phyloP scores from a whole-genome alignment of 2,888 invertebrate genomes.

The Heterodera filipjevi region DNA sequence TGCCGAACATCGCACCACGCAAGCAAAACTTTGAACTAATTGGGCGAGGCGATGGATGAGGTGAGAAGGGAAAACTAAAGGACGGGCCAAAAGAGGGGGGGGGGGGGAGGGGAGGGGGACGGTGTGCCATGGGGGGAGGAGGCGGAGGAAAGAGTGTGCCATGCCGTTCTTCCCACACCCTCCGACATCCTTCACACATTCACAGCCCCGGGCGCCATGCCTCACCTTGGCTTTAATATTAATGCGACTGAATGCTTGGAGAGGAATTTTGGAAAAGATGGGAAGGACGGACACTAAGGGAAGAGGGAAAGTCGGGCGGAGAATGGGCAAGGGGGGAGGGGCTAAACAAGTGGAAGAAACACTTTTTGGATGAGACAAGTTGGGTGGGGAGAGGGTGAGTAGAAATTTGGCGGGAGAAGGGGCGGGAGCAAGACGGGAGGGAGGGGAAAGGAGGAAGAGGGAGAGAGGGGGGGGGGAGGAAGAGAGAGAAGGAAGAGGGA shows the following conservation, averaged over 20 bases:
- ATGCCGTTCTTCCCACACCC: slow-evolving; percentile 8
- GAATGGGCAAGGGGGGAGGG: neutral
- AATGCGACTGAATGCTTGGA: slow-evolving; percentile 10
- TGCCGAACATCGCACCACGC: neutral
- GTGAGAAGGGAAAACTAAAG: neutral
- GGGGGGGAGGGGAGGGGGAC: neutral
- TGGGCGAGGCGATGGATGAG: neutral
- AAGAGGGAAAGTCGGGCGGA: neutral
- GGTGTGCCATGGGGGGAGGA: neutral
- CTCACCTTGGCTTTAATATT: slow-evolving; percentile 22
- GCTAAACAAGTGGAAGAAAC: neutral
- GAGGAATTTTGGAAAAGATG: neutral
- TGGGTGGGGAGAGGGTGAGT: neutral
- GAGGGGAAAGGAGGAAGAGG: neutral
- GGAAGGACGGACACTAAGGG: neutral
- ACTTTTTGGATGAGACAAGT: slow-evolving; percentile 7
- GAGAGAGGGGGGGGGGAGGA: too few species aligned
- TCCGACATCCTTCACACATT: neutral
- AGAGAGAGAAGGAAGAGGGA: too few species aligned
- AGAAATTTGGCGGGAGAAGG: neutral
- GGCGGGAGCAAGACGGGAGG: neutral
- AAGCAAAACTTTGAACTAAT: slow-evolving; percentile 2
- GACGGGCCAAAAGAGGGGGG: neutral
- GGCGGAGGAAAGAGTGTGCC: neutral
- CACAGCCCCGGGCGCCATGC: neutral